Evolutionary conservation across 2,113 vertebrate genomes (phyloP).

Genomic region (Catagonus wagneri): DNA sequence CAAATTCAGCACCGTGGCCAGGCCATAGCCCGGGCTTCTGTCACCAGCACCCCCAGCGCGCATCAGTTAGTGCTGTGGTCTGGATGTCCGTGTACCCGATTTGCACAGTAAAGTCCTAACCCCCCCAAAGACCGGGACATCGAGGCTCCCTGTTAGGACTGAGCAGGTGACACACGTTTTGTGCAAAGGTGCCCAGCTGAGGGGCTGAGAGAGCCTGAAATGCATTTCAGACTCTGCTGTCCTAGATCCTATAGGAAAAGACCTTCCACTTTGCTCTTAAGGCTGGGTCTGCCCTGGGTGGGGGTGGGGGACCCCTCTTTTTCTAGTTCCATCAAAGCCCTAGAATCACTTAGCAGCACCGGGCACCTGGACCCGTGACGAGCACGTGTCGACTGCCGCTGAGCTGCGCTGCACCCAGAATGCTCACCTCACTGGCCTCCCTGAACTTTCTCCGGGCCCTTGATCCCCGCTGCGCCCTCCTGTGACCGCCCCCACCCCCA

Average conservation of each 20-base stretch:
- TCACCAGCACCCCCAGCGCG: background rate
- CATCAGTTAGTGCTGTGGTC: background rate
- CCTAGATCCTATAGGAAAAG: background rate
- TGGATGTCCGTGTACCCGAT: background rate
- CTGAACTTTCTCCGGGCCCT: background rate
- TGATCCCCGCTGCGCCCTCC: no score
- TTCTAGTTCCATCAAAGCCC: background rate
- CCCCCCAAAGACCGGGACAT: background rate
- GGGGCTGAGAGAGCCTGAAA: background rate
- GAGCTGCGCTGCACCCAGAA: background rate
- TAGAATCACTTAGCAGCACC: background rate
- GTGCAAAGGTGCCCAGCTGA: no score
- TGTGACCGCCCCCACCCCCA: no score
- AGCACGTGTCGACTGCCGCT: background rate
- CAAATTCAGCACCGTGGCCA: background rate
- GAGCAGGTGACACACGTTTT: background rate
- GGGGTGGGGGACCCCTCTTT: background rate
- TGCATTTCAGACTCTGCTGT: background rate
- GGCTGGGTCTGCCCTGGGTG: background rate
- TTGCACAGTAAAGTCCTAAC: background rate
- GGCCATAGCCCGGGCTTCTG: rapidly evolving
- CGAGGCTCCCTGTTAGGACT: background rate
- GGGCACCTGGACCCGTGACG: background rate
- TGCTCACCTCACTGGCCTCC: background rate
- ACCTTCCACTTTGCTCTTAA: background rate